Conservation (phyloP, 1,140 invertebrate species). For the Bombus huntii region DNA sequence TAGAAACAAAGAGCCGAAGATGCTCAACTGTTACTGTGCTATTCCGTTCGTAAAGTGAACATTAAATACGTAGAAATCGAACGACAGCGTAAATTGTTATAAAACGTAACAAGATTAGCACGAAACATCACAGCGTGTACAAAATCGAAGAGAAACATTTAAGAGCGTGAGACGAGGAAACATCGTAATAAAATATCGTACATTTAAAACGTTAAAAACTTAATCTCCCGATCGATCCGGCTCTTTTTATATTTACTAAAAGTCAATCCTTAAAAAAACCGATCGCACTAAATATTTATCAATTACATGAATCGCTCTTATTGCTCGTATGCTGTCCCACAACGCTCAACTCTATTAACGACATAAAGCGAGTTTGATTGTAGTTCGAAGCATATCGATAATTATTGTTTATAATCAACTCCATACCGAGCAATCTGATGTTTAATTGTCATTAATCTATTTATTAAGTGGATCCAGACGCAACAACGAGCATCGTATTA, state of each 20-base stretch:
- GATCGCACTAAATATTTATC: background rate
- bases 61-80: conserved; percentile 31
- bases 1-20: background rate
- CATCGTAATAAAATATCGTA: conserved; percentile 37
- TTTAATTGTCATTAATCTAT: background rate
- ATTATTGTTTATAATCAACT: background rate
- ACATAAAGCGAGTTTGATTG: conserved; percentile 25
- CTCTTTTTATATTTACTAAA: background rate
- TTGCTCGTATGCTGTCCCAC: background rate
- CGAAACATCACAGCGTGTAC: conserved; percentile 51
- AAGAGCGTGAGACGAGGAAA: background rate
- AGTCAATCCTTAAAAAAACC: background rate
- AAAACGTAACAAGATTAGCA: conserved; percentile 55
- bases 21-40: conserved; percentile 1
- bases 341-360: background rate
- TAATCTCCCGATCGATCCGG: background rate
- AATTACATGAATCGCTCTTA: background rate
- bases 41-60: conserved; percentile 17
- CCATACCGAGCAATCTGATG: background rate
- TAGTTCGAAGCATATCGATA: conserved; percentile 19
- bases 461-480: background rate
- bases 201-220: conserved; percentile 22
- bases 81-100: conserved; percentile 46
- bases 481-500: background rate
- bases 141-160: conserved; percentile 15